These are phyloP conservation scores for Columba livia DNA, from an alignment of 2,113 vertebrate genomes.

Conservation along the genomic window DNA sequence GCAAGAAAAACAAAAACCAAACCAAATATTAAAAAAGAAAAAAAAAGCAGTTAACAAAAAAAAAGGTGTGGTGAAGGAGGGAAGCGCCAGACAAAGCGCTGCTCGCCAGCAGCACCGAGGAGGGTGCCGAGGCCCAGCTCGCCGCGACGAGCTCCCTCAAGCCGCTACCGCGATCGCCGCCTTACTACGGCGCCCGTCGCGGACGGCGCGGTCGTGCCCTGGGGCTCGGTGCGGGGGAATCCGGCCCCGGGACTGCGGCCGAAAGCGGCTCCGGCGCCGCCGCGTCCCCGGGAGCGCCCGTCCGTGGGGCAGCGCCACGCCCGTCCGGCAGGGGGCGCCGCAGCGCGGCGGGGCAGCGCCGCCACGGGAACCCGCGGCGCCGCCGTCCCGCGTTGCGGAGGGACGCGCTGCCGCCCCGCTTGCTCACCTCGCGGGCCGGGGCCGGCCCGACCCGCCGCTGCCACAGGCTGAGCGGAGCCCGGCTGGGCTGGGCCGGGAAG, in stretches of 20 bases:
- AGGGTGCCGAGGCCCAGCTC: neutral
- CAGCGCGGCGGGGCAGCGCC: neutral
- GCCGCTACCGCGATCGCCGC: neutral
- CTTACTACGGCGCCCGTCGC: neutral
- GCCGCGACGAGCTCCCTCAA: neutral
- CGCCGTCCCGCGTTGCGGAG: neutral
- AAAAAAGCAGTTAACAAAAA: too few relatives aligned
- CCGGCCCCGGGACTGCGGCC: neutral
- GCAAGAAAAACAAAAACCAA: neutral
- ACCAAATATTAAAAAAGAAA: too few relatives aligned
- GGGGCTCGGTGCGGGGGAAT: neutral
- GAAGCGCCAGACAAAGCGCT: neutral
- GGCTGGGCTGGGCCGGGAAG: neutral
- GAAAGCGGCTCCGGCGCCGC: too few relatives aligned
- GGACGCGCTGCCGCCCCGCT: neutral
- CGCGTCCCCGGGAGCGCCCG: neutral
- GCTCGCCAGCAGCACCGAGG: neutral
- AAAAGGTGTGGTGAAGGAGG: fast-evolving
- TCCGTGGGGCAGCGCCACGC: neutral
- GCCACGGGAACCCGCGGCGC: neutral
- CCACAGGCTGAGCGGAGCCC: neutral
- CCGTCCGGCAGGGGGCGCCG: neutral
- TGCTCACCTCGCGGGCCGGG: neutral
- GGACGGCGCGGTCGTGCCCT: neutral
- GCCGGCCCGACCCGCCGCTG: neutral